Percentiles rank a stretch among this genome's conserved stretches.
Conservation (phyloP, 2,113 vertebrate genomes). For the Pao palembangensis region DNA sequence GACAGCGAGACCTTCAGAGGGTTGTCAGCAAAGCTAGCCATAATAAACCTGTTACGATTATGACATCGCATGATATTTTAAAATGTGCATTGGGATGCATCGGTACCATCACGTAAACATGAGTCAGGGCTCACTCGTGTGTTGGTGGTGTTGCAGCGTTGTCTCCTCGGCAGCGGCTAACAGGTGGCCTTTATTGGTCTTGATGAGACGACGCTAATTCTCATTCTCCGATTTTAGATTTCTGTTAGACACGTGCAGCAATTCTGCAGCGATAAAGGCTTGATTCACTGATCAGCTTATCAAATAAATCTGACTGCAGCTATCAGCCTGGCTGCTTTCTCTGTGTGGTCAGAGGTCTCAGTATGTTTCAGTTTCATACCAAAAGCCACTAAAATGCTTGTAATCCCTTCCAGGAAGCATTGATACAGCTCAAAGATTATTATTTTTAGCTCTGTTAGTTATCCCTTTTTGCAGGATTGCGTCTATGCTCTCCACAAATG, state of each 20-base stretch:
- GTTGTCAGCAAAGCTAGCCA: no score
- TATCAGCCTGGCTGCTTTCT: constrained; percentile 3
- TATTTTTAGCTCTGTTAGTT: background rate
- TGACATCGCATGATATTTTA: no score
- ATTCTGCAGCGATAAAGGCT: background rate
- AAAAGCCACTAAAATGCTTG: constrained; percentile 5
- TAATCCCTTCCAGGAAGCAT: background rate
- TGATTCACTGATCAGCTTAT: constrained; percentile 12
- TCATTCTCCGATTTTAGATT: no score
- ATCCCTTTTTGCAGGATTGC: background rate
- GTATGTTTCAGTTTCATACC: constrained; percentile 9
- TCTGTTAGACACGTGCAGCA: background rate
- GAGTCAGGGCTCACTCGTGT: no score
- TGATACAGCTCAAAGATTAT: constrained; percentile 3
- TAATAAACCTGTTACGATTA: no score
- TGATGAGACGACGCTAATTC: no score
- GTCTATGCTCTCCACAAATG: background rate
- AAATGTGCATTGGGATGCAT: no score
- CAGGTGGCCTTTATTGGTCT: no score
- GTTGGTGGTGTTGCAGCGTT: no score
- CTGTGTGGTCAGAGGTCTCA: constrained; percentile 2
- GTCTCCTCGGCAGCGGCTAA: no score
- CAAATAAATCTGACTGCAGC: background rate
- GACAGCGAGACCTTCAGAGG: no score
- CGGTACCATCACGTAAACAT: no score